Evolutionary conservation across 2,797 vertebrate genomes (phyloP), one percentile per base, ranked within the genome.

Genomic region (Enteromius anoplus): DNA sequence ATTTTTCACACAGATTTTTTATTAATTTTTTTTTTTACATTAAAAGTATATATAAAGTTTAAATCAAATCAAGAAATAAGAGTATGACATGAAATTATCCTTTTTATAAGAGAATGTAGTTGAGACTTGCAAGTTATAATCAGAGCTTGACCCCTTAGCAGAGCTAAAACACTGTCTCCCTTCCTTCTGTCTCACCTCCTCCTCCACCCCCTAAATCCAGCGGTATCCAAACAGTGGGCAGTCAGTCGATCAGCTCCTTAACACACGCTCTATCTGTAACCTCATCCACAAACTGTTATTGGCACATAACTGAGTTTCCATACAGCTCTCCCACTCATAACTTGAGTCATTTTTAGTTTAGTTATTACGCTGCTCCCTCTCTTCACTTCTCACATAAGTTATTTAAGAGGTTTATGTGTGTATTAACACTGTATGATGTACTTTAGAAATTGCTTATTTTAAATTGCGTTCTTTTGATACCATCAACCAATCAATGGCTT

Each of bases 221-320:
- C 6, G 4, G 37, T 23, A 60, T 49, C 7, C 40, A 34, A 29
- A 60, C 8, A 64, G 68, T 23, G 26, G 68, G 53, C 79, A 72
- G 68, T 8, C 79, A 34, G 68, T 49, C 7, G 21, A 62, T 72
- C 79, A 49, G 69, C 21, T 78, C 29, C 17, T 42, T 62, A 78
- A 49, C 40, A 47, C 23, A 49, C 5, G 1, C 76, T 51, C 1
- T 45, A 32, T 23, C 42, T 37, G 51, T 19, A 73, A 81, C 80
- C 69, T 81, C 21, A 53, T 65, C 21, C 42, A 62, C 55, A 81
- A 64, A 81, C 58, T 81, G 68, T 80, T 55, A 80, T 62, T 80
- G 53, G 68, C 78, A 60, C 37, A 45, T 58, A 60, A 47, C 3
- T 60, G 14, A 51, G 69, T 65, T 65, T 81, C 40, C 45, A 81